A percentile compares a stretch with the other conserved stretches of the same genome.
These are phyloP conservation scores for Epinephelus fuscoguttatus DNA, from an alignment of 2,113 vertebrate species.

Conservation along the genomic window DNA sequence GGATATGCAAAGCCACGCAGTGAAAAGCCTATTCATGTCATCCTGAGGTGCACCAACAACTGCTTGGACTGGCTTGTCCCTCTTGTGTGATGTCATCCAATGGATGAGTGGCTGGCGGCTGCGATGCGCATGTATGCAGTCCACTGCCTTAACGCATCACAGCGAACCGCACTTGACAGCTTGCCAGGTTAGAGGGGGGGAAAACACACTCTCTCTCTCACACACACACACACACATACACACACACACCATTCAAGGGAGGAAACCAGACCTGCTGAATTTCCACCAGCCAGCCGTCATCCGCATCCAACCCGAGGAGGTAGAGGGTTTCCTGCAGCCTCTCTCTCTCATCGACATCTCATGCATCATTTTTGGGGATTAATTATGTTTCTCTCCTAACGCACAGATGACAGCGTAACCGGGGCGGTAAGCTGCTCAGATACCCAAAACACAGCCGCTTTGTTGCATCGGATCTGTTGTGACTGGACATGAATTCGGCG, in stretches of 20 bases:
- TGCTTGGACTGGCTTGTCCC: constrained; percentile 70
- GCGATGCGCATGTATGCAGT: constrained; percentile 83
- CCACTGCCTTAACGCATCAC: constrained; percentile 75
- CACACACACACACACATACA: not conserved
- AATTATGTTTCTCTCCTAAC: constrained; percentile 60
- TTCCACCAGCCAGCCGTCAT: constrained; percentile 84
- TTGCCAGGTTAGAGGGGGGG: constrained; percentile 79
- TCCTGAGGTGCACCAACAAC: constrained; percentile 58
- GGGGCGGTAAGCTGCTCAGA: constrained; percentile 53
- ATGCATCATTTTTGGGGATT: constrained; percentile 62
- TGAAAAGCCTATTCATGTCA: constrained; percentile 57
- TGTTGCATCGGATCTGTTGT: constrained; percentile 67
- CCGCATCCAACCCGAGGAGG: constrained; percentile 80
- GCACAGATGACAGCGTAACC: constrained; percentile 73
- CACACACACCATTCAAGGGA: constrained; percentile 67
- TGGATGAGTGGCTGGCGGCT: constrained; percentile 85
- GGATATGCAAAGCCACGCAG: constrained; percentile 60
- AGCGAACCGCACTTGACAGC: constrained; percentile 86
- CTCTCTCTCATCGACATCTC: constrained; percentile 70
- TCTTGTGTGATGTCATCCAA: constrained; percentile 89
- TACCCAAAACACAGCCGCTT: constrained; percentile 59
- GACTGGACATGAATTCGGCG: constrained; percentile 92
- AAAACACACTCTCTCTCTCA: constrained; percentile 52
- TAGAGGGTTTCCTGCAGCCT: constrained; percentile 39
- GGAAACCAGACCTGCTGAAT: constrained; percentile 83